Percentiles rank a stretch among this genome's conserved stretches.
phyloP scores from a whole-genome alignment of 2,888 invertebrate genomes.

The Stenoptilia bipunctidactyla region DNA sequence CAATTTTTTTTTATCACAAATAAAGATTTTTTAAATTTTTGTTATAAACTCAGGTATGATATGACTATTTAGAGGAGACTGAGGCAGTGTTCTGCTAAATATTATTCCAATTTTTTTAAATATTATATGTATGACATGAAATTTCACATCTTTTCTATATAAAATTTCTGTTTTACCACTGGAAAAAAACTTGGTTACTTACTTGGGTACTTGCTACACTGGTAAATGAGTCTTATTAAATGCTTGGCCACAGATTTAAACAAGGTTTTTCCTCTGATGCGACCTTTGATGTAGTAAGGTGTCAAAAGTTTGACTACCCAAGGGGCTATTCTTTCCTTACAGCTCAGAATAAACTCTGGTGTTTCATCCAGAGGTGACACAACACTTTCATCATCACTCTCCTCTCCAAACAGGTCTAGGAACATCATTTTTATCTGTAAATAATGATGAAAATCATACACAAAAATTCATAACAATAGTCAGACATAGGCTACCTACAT shows the following conservation, averaged over 20 bases:
- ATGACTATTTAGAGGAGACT: too few species aligned
- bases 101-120: too few species aligned
- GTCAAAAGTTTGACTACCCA: constrained; percentile 74
- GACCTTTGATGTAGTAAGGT: constrained; percentile 72
- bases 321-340: constrained; percentile 71
- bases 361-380: constrained; percentile 65
- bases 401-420: constrained; percentile 58
- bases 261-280: constrained; percentile 69
- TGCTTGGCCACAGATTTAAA: constrained; percentile 74
- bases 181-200: constrained; percentile 18
- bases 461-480: too few species aligned
- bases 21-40: too few species aligned
- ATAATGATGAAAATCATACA: too few species aligned
- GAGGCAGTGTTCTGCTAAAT: too few species aligned
- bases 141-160: background rate
- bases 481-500: too few species aligned
- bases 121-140: too few species aligned
- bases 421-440: constrained; percentile 55
- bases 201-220: constrained; percentile 70
- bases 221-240: constrained; percentile 69
- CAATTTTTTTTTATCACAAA: too few species aligned
- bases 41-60: too few species aligned
- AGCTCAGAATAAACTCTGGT: constrained; percentile 60
- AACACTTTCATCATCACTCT: constrained; percentile 63
- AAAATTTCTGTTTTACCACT: background rate